Base-by-base conservation (phyloP, 2,113 vertebrate genomes). In the Eretmochelys imbricata region DNA sequence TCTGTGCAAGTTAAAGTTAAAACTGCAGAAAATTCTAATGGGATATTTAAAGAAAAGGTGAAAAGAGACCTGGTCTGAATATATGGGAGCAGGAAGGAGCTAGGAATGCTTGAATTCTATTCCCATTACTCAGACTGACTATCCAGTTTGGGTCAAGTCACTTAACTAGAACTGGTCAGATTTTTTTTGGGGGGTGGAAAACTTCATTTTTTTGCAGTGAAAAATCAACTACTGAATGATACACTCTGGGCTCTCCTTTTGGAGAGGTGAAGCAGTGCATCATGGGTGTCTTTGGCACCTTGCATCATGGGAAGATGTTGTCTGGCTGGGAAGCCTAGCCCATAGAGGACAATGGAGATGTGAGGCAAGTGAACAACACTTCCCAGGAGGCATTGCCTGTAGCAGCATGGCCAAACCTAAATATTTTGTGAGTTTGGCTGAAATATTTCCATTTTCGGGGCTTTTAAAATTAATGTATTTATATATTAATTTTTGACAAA, bases 1-100 rank as follows among this genome's bases (percentile, higher is more conserved):
- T 0, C 1, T 6, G 38, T 46, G 2, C 6, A 2, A 4, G 8
- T 11, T 27, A 10, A 38, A 0, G 0, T 6, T 48, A 0, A 5
- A 12, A 87, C 62, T 31, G 76, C 1, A 1, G 54, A 4, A 11
- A 31, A 1, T 79, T 3, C 3, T 8, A 2, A 38, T 78, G 76
- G 2, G 2, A 42, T 20, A 6, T 1, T 2, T 1, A 10, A 4
- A 29, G 29, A 16, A 65, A 59, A 0, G 7, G 4, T 50, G 54
- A 1, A 2, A 59, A 46, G 3, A 2, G 14, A 1, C 1, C 24
- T 51, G 16, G 25, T 8, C 7, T 38, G 22, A 55, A 3, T 78
- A 48, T 6, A 80, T 42, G 76, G 46, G 29, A 69, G 31, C 82
- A 46, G 8, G 38, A 14, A 25, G 9, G 8, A 25, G 31, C 5